Evolutionary conservation across 2,888 invertebrate species (phyloP), one percentile per base, ranked within the genome.

Genomic region (Catocala sponsa): DNA sequence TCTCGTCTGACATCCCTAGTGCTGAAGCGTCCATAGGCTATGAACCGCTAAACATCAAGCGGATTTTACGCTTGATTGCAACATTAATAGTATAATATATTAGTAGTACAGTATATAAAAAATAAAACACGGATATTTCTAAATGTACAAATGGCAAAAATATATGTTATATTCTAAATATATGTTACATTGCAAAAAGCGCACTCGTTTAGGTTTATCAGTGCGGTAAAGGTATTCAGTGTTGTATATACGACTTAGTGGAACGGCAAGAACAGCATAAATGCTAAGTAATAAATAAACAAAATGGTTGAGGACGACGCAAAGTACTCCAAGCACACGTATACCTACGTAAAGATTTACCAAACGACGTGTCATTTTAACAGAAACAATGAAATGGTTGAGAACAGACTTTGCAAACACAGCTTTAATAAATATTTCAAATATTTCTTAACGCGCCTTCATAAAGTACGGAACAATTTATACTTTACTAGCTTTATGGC

Each of bases 391-490:
- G 52, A 59, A 44, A 72, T 58, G 52, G 61, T 58, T 64, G 58
- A 62, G 65, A 62, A 57, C 51, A 48, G 25, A 65, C 46, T 63
- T 62, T 60, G 57, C 67, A 48, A 70, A 51, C 51, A 62, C 57
- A 55, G 63, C 63, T 55, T 59, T 67, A 58, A 58, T 67, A 73
- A 61, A 72, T 64, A 67, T 73, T 59, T 58, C 53, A 64, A 61
- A 64, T 59, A 60, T 64, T 46, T 63, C 52, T 68, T 52, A 59
- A 33, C 38, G 43, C 25, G 43, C 49, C 47, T 51, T 48, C 49
- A 48, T 42, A 61, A 64, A 58, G 13, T 54, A 64, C 35, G 41
- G 47, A 66, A 73, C 53, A 70, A 73, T 64, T 70, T 58, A 38
- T 63, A 54, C 52, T 61, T 57, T 48, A 62, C 46, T 68, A 62